phyloP scores from a whole-genome alignment of 2,888 invertebrate species.

The Leptogaster cylindrica region DNA sequence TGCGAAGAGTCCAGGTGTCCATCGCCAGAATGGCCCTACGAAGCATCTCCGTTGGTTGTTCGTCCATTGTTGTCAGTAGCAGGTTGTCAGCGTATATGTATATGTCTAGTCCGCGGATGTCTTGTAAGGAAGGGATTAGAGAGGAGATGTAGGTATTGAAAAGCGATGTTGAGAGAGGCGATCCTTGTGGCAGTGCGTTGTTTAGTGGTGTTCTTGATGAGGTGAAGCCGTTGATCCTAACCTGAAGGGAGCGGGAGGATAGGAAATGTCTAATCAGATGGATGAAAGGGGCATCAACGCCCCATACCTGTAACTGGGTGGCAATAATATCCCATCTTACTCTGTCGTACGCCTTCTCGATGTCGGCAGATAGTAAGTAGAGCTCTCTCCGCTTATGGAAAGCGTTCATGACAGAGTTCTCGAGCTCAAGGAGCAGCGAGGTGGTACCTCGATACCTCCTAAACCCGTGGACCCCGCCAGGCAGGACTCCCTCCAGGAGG shows the following conservation, averaged over 20 bases:
- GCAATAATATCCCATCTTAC: no score
- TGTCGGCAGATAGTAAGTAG: background rate
- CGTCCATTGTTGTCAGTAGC: no score
- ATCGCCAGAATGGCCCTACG: no score
- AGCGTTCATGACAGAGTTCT: background rate
- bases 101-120: background rate
- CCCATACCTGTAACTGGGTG: no score
- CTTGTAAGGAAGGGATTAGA: no score
- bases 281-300: background rate
- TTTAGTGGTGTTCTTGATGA: background rate
- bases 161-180: background rate
- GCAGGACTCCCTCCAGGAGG: background rate
- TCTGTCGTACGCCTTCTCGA: background rate
- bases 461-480: background rate
- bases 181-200: background rate
- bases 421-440: background rate
- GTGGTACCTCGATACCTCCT: background rate
- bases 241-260: background rate
- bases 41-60: no score
- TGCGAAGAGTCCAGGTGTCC: no score
- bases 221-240: background rate
- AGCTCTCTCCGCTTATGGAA: no score
- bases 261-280: background rate
- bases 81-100: background rate
- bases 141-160: background rate